Evolutionary conservation across 1,140 invertebrate species (phyloP), one percentile per base, ranked within the genome.

Genomic region (Zaprionus taronus): DNA sequence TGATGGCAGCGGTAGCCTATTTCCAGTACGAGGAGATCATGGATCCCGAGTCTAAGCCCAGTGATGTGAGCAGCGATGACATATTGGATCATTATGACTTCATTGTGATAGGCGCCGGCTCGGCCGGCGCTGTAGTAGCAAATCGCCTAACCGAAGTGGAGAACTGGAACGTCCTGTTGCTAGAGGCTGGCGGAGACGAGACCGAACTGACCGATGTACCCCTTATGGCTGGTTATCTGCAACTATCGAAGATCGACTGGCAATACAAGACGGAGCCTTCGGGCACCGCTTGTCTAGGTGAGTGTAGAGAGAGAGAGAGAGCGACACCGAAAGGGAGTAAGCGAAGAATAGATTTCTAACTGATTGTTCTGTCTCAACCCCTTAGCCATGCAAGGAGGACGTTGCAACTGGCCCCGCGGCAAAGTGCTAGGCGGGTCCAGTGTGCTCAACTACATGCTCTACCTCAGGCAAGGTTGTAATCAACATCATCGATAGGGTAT

Each of bases 361-460:
- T 47, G n/a, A 9, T n/a, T n/a, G 14, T 1, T 15, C 15, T 31
- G 3, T 56, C 28, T 51, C 31, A 44, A 2, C 3, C 24, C 38
- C 15, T 44, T 92, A 97, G 96, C 96, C 11, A 97, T 97, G 96
- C 95, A 96, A 77, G 95, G 95, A 14, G 94, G 95, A 44, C 94
- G 97, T 26, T 98, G 97, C 89, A 97, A 97, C 81, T 98, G 97
- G 97, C 97, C 98, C 0, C 93, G 97, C 34, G 97, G 97, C 15
- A 95, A 95, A 76, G 94, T 95, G 0, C 85, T 95, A 0, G 94
- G 94, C 9, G 94, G 94, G 9, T 94, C 94, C 28, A 94, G 93
- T 0, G 92, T 99, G 0, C 94, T 99, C 0, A 99, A 99, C 93
- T 99, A 99, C 86, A 99, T 99, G 99, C 94, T 99, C 0, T 99